Conservation (phyloP, 2,797 vertebrate species). For the Pelodytes ibericus region DNA sequence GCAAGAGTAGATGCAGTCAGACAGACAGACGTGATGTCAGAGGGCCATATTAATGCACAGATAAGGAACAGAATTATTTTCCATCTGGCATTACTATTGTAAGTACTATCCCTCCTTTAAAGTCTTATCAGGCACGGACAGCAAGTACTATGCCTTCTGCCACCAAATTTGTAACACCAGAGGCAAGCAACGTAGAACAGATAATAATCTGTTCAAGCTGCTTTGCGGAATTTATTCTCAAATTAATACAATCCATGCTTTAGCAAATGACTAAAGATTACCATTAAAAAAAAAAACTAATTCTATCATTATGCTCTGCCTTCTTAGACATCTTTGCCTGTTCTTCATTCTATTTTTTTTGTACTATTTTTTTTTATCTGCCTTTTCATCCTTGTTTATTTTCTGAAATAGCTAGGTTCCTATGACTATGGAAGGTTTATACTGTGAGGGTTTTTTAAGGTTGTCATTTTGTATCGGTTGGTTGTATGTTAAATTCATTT, state of each 20-base stretch:
- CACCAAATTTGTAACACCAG: not conserved
- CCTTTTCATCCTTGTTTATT: not conserved
- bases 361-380: not conserved
- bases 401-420: too few species aligned
- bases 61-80: not conserved
- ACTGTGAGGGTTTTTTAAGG: too few species aligned
- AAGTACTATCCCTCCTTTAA: not conserved
- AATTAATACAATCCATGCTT: not conserved
- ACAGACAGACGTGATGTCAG: not conserved
- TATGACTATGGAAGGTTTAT: too few species aligned
- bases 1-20: not conserved
- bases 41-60: not conserved
- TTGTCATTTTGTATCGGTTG: too few species aligned
- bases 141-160: not conserved
- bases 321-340: not conserved
- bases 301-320: conserved; percentile 11
- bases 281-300: not conserved
- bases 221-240: not conserved
- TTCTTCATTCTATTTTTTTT: not conserved
- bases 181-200: not conserved
- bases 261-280: not conserved
- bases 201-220: not conserved
- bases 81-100: not conserved
- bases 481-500: too few species aligned
- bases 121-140: not conserved